A percentile compares a stretch with the other conserved stretches of the same genome.
phyloP scores from a whole-genome alignment of 2,797 vertebrate species.

The Pipistrellus nathusii region DNA sequence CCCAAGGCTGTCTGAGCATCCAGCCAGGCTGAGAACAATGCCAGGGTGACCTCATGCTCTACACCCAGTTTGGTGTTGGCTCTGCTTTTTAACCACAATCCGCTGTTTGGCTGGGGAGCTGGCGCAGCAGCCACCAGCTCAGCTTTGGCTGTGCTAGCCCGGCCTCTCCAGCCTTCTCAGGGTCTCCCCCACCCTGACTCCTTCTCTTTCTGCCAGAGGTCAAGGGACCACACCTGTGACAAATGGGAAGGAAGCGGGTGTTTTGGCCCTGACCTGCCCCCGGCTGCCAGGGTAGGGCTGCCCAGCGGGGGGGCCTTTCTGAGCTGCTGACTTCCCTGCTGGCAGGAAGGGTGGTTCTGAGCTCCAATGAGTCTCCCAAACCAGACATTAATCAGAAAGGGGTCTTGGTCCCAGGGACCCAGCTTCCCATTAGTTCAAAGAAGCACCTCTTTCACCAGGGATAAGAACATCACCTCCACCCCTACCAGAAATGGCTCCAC shows the following conservation, averaged over 20 bases:
- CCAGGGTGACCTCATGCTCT: constrained; percentile 62
- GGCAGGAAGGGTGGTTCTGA: neutral
- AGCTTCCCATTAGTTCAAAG: neutral
- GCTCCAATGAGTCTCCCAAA: neutral
- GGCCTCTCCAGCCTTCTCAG: neutral
- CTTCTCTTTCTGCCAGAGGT: constrained; percentile 13
- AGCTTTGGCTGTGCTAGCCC: neutral
- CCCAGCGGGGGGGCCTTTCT: neutral
- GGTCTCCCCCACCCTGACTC: neutral
- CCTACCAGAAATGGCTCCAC: constrained; percentile 20
- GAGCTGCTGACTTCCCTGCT: neutral
- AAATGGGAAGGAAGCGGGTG: neutral
- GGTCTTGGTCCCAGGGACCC: neutral
- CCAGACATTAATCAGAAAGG: constrained; percentile 32
- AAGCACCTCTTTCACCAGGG: constrained; percentile 8
- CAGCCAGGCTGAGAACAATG: constrained; percentile 45
- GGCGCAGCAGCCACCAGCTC: neutral
- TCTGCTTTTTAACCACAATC: constrained; percentile 50
- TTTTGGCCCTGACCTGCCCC: neutral
- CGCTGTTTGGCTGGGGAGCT: neutral
- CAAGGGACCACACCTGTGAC: neutral
- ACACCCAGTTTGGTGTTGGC: neutral
- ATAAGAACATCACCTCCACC: neutral
- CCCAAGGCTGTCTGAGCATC: constrained; percentile 41
- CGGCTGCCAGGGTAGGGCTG: neutral